These are phyloP conservation scores for Dynastes tityus DNA, from an alignment of 2,888 invertebrate species.

Conservation along the genomic window DNA sequence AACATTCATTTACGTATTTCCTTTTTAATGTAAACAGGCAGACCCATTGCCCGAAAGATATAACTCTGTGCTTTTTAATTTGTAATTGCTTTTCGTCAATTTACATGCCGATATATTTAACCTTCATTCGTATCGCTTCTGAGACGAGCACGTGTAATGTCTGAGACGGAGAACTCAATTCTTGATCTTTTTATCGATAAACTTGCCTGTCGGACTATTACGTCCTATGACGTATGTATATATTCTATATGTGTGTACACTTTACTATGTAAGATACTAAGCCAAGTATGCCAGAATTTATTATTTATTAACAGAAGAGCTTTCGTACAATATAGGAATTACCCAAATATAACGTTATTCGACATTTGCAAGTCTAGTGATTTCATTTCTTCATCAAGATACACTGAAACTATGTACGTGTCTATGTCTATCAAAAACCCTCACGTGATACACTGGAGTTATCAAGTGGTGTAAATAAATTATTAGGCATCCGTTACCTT, in stretches of 20 bases:
- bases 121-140: conserved; percentile 6
- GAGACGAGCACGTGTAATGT: conserved; percentile 7
- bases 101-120: conserved; percentile 28
- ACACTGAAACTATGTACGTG: too few species aligned
- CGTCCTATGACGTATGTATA: too few species aligned
- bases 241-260: not conserved
- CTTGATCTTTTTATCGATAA: not conserved
- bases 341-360: too few species aligned
- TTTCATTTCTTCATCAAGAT: too few species aligned
- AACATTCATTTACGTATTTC: conserved; percentile 33
- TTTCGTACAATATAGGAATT: conserved; percentile 2
- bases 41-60: conserved; percentile 29
- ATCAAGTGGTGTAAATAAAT: too few species aligned
- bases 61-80: conserved; percentile 35
- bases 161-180: not conserved
- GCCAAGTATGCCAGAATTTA: conserved; percentile 6
- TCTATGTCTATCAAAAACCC: too few species aligned
- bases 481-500: too few species aligned
- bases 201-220: not conserved
- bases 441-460: too few species aligned
- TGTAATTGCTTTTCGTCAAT: conserved; percentile 37
- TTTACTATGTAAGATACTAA: not conserved
- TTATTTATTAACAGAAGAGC: not conserved
- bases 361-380: too few species aligned
- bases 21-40: conserved; percentile 40